Conservation (phyloP, 2,888 invertebrate species). For the Callyntrura sp. region DNA sequence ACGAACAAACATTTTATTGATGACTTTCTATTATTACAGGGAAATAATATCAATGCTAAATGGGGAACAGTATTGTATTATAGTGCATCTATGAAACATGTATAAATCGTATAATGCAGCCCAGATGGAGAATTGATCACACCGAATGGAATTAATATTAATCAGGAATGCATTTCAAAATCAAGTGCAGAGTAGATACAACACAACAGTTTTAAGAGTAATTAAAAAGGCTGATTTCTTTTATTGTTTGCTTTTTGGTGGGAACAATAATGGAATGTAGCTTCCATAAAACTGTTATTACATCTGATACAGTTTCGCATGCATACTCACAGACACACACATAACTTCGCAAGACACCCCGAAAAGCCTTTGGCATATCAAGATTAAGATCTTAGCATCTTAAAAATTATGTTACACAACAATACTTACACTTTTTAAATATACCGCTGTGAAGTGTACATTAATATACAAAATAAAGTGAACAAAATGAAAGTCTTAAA, state of each 20-base stretch:
- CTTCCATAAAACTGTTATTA: slow-evolving; percentile 41
- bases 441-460: neutral
- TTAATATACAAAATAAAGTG: slow-evolving; percentile 8
- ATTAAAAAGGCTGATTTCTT: slow-evolving; percentile 35
- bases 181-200: neutral
- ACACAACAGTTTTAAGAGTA: neutral
- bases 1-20: too few species aligned
- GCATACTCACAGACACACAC: neutral
- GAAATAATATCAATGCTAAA: too few species aligned
- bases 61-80: too few species aligned
- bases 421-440: neutral
- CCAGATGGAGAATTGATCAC: too few species aligned
- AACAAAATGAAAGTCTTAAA: slow-evolving; percentile 8
- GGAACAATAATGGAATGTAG: slow-evolving; percentile 40
- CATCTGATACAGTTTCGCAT: slow-evolving; percentile 36
- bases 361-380: slow-evolving; percentile 66
- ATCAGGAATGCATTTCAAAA: too few species aligned
- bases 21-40: too few species aligned
- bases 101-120: too few species aligned
- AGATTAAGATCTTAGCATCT: slow-evolving; percentile 32
- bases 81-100: too few species aligned
- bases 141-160: too few species aligned
- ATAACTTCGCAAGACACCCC: slow-evolving; percentile 40
- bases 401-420: slow-evolving; percentile 35
- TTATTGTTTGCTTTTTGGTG: slow-evolving; percentile 54